Percentiles rank a stretch among this genome's conserved stretches.
phyloP scores from a whole-genome alignment of 2,113 vertebrate species.

The Mirza zaza region DNA sequence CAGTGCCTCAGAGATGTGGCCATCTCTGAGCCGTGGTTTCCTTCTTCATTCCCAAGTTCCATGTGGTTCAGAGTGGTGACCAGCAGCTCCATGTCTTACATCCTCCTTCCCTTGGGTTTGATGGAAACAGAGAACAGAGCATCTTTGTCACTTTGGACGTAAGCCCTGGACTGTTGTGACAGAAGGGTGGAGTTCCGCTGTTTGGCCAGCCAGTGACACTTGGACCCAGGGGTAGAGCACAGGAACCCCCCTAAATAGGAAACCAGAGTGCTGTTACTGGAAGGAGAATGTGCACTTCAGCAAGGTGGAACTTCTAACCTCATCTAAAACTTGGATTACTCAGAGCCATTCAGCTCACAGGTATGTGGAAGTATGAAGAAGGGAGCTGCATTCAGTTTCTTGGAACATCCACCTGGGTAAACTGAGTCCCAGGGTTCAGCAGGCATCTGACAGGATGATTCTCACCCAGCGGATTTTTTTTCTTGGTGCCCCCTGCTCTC shows the following conservation, averaged over 20 bases:
- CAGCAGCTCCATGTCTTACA: background rate
- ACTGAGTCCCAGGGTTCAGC: background rate
- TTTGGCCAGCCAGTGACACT: background rate
- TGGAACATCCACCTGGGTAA: background rate
- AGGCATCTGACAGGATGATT: background rate
- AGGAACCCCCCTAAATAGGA: background rate
- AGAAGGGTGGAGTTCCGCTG: background rate
- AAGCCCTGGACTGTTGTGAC: accelerated
- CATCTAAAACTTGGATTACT: background rate
- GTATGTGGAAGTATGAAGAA: background rate
- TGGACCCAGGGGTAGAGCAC: background rate
- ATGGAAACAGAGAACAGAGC: background rate
- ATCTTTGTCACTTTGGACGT: background rate
- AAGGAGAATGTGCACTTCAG: background rate
- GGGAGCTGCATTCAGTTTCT: background rate
- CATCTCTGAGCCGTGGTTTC: background rate
- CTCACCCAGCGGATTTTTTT: background rate
- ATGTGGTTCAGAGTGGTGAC: background rate
- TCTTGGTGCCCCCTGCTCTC: background rate
- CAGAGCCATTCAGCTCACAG: background rate
- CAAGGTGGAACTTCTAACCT: background rate
- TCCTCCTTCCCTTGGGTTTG: background rate
- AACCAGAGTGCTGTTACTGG: background rate
- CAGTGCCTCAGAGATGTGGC: accelerated
- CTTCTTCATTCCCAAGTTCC: background rate